Percentiles rank a stretch among this genome's conserved stretches.
phyloP scores from a whole-genome alignment of 2,888 invertebrate genomes.

The Tachina lurida region DNA sequence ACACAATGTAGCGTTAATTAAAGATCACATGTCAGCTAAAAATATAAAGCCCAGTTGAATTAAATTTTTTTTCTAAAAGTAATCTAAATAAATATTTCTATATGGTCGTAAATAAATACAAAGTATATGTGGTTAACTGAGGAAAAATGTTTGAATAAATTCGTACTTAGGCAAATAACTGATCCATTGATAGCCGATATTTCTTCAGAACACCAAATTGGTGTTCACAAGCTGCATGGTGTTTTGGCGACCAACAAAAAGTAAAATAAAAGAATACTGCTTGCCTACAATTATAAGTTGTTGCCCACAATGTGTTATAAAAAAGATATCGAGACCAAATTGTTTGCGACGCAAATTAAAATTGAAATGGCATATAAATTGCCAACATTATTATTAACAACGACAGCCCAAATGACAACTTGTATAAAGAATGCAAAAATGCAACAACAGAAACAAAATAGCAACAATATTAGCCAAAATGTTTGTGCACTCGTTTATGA shows the following conservation, averaged over 20 bases:
- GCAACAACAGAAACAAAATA: conserved; percentile 5
- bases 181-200: conserved; percentile 51
- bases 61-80: not conserved
- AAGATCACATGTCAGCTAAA: conserved; percentile 57
- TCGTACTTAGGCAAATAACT: conserved; percentile 34
- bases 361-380: conserved; percentile 70
- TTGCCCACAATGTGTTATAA: conserved; percentile 69
- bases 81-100: conserved; percentile 27
- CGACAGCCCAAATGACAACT: conserved; percentile 67
- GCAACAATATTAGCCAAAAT: conserved; percentile 45
- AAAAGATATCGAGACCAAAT: conserved; percentile 68
- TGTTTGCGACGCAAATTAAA: conserved; percentile 68
- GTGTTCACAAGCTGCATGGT: conserved; percentile 50
- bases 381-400: conserved; percentile 69
- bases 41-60: conserved; percentile 13
- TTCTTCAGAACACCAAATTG: too few relatives aligned
- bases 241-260: conserved; percentile 16
- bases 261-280: conserved; percentile 20
- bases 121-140: conserved; percentile 24
- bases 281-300: conserved; percentile 65
- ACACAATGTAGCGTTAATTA: conserved; percentile 69
- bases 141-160: conserved; percentile 29
- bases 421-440: conserved; percentile 64
- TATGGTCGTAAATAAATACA: conserved; percentile 12
- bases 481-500: conserved; percentile 53